A percentile compares a stretch with the other conserved stretches of the same genome.
Evolutionary conservation across 2,888 invertebrate genomes (phyloP).

Genomic region (Parelbella ahira): DNA sequence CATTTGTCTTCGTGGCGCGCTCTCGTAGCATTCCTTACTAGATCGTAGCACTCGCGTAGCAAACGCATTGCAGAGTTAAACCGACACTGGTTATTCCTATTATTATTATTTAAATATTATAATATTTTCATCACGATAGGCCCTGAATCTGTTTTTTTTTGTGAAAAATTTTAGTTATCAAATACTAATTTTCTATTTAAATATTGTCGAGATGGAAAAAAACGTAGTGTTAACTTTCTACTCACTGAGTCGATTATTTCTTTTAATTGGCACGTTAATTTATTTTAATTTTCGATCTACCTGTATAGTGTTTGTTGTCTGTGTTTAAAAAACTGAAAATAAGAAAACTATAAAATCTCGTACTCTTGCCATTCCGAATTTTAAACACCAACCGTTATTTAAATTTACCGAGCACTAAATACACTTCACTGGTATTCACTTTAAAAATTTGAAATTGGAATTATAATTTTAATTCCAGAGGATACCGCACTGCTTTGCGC

Average conservation of each 20-base stretch:
- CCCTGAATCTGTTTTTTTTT: too few species aligned
- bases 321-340: conserved; percentile 33
- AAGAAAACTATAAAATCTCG: conserved; percentile 46
- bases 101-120: too few species aligned
- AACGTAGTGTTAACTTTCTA: too few species aligned
- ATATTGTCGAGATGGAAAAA: too few species aligned
- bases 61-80: conserved; percentile 34
- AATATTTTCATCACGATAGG: conserved; percentile 1
- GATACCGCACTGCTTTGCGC: conserved; percentile 56
- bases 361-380: conserved; percentile 60
- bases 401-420: conserved; percentile 50
- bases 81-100: conserved; percentile 32
- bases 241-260: conserved; percentile 16
- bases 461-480: conserved; percentile 48
- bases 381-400: conserved; percentile 63
- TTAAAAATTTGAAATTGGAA: conserved; percentile 35
- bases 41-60: conserved; percentile 53
- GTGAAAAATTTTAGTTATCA: too few species aligned
- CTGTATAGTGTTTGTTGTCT: conserved; percentile 34
- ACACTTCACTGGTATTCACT: conserved; percentile 62
- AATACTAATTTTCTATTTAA: too few species aligned
- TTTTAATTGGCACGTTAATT: conserved; percentile 10
- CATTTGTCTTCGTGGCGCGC: conserved; percentile 8
- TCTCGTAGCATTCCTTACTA: conserved; percentile 28
- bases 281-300: conserved; percentile 9